Conservation (phyloP, 2,797 vertebrate species). For the Tenualosa thibaudeaui region DNA sequence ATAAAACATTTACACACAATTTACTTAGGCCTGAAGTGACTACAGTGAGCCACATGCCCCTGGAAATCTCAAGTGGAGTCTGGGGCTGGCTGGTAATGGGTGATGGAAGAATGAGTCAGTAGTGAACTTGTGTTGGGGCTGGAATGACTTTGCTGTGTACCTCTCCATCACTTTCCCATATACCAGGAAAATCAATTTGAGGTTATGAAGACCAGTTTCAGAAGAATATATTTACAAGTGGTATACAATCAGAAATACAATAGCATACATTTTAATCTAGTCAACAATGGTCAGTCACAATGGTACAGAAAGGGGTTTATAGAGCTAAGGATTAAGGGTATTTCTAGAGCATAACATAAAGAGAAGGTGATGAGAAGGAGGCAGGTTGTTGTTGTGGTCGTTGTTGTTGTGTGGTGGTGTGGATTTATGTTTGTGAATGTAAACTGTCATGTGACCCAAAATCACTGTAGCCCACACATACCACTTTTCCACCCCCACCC, state of each 20-base stretch:
- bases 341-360: too few relatives aligned
- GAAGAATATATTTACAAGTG: background rate
- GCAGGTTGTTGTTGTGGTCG: too few relatives aligned
- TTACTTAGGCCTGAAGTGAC: background rate
- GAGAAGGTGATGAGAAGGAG: too few relatives aligned
- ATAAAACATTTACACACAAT: slow-evolving; percentile 34
- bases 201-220: background rate
- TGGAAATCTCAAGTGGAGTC: background rate
- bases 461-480: background rate
- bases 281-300: background rate
- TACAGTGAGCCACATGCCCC: background rate
- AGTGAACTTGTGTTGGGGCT: background rate
- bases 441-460: slow-evolving; percentile 25
- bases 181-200: background rate
- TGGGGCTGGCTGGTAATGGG: background rate
- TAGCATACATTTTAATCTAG: background rate
- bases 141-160: background rate
- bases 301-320: background rate
- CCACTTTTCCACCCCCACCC: slow-evolving; percentile 15
- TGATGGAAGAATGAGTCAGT: background rate
- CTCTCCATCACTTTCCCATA: background rate
- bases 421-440: background rate
- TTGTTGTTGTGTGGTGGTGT: too few relatives aligned
- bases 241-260: background rate
- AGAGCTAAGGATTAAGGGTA: background rate